Evolutionary conservation across 2,113 vertebrate genomes (phyloP), one percentile per base, ranked within the genome.

Genomic region (Cariama cristata): DNA sequence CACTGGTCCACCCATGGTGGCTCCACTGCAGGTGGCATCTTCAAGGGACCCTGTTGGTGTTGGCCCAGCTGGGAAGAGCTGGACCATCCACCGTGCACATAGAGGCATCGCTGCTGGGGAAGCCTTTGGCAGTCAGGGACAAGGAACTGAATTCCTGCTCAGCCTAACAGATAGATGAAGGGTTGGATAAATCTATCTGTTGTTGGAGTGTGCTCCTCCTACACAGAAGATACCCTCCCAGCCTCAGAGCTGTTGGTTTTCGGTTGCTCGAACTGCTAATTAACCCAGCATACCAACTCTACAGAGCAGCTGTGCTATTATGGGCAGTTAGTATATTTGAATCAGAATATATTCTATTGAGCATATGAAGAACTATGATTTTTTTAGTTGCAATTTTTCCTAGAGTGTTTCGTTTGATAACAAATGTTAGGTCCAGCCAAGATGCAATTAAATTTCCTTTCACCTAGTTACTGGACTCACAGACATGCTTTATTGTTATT

Each of bases 361-460:
- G 76, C 12, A 24, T 67, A 63, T n/a, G 30, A 80, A 79, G 12
- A 75, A 50, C 24, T 58, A 11, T 74, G 50, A 42, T 80, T 86
- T 44, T 49, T 81, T 56, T 28, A 44, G 87, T 63, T 82, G 26
- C 12, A 44, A 44, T 69, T 95, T 96, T 83, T 89, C 32, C 35
- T 93, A 18, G 55, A 93, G 49, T 81, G 33, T 72, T 75, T 59
- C 10, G 53, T 96, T 91, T 95, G 79, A 50, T 89, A 52, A 86
- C n/a, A 94, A 95, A 72, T 73, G 35, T 80, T 35, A 86, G 53
- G 49, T 73, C 20, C 38, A 49, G 27, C 15, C 49, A 77, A 96
- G 95, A 86, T 64, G 30, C 21, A 86, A 50, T 68, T 73, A 91
- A 62, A 94, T 90, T 66, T 27, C 75, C 42, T 95, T 88, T 83